A percentile compares a stretch with the other conserved stretches of the same genome.
Evolutionary conservation across 2,113 vertebrate genomes (phyloP).

Genomic region (Oceanodroma tethys): DNA sequence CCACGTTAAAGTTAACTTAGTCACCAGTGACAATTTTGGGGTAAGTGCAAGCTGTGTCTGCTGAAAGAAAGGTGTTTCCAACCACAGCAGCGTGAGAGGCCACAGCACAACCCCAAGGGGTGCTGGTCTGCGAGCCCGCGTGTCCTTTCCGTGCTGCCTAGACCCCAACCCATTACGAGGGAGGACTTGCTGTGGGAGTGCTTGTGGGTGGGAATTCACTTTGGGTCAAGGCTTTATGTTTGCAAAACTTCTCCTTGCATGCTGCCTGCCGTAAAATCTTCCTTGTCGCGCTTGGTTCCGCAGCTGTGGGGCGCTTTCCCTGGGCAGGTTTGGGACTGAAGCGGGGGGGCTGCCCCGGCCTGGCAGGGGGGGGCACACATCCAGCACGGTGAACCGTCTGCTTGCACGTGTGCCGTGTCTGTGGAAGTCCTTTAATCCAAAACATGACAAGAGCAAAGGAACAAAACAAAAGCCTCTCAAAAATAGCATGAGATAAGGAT

Average conservation of each 20-base stretch:
- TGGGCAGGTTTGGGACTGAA: neutral
- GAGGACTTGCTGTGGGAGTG: neutral
- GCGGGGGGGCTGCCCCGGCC: neutral
- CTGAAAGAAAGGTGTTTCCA: neutral
- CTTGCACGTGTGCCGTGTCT: neutral
- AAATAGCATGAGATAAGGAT: conserved; percentile 62
- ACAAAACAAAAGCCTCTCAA: conserved; percentile 42
- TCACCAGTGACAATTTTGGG: neutral
- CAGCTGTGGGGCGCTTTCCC: neutral
- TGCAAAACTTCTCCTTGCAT: neutral
- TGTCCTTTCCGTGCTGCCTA: neutral
- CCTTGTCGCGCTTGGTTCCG: neutral
- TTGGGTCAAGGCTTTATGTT: neutral
- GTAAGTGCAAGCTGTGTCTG: neutral
- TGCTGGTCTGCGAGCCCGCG: neutral
- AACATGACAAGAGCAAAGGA: conserved; percentile 1
- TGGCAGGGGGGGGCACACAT: neutral
- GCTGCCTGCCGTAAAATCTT: neutral
- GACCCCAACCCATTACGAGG: neutral
- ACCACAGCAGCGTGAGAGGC: neutral
- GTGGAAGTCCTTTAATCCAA: neutral
- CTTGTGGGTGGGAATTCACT: neutral
- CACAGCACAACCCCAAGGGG: neutral
- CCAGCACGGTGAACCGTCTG: rapidly evolving
- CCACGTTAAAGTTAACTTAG: neutral